These are phyloP conservation scores for Siniperca knerii DNA, from an alignment of 2,113 vertebrate genomes.

Conservation along the genomic window DNA sequence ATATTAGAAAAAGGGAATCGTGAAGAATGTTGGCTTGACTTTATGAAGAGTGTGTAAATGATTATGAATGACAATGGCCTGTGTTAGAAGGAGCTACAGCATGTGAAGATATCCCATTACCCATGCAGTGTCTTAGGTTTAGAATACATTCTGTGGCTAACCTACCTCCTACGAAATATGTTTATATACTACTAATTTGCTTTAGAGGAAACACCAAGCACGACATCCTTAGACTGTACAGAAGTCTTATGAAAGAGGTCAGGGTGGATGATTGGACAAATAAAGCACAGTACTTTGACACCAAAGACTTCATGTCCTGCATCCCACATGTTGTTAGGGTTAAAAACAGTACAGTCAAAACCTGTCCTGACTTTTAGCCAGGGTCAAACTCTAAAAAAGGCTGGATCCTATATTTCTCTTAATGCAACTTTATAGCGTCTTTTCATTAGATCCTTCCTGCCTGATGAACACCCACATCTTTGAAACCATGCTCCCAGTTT, in stretches of 20 bases:
- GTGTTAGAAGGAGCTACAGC: neutral
- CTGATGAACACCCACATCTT: too few species aligned
- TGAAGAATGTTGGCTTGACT: conserved; percentile 49
- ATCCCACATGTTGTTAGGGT: too few species aligned
- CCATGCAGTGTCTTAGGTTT: too few species aligned
- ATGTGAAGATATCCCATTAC: neutral
- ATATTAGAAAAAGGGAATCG: conserved; percentile 62
- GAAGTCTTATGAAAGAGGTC: neutral
- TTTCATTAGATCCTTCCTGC: too few species aligned
- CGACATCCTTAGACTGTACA: neutral
- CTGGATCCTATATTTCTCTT: too few species aligned
- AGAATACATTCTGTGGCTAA: neutral
- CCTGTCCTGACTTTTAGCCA: too few species aligned
- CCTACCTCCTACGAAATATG: neutral
- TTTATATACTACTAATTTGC: neutral
- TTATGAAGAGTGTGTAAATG: conserved; percentile 50
- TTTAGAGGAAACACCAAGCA: neutral
- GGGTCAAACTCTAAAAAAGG: too few species aligned
- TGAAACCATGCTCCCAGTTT: too few species aligned
- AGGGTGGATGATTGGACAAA: neutral
- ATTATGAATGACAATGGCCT: conserved; percentile 30
- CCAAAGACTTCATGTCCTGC: too few species aligned
- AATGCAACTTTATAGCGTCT: too few species aligned
- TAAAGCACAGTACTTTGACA: neutral
- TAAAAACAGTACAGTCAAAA: too few species aligned